Evolutionary conservation across 2,888 invertebrate species (phyloP).

Genomic region (Drosophila pseudotakahashii): DNA sequence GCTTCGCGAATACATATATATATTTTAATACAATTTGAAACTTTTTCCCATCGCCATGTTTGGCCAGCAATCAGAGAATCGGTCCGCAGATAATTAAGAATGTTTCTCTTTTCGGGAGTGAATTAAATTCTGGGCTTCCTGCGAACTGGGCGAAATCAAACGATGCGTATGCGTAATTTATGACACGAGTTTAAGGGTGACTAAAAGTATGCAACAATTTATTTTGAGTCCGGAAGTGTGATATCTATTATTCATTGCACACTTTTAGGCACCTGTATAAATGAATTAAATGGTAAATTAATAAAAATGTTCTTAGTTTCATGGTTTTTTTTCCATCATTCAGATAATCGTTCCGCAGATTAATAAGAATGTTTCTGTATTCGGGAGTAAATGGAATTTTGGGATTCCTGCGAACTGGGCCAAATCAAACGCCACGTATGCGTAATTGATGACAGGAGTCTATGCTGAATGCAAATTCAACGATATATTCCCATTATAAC

Average conservation of each 20-base stretch:
- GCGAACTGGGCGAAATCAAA: too few species aligned
- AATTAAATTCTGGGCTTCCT: constrained; percentile 14
- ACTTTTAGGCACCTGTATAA: too few species aligned
- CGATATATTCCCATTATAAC: neutral
- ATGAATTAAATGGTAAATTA: too few species aligned
- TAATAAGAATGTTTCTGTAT: constrained; percentile 52
- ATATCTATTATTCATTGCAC: too few species aligned
- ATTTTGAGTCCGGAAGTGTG: too few species aligned
- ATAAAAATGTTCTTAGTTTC: too few species aligned
- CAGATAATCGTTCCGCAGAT: constrained; percentile 48
- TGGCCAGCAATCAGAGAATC: constrained; percentile 61
- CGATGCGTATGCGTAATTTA: neutral
- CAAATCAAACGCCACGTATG: neutral
- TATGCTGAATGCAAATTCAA: neutral
- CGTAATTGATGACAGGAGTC: neutral
- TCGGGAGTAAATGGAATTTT: constrained; percentile 17
- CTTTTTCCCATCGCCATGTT: constrained; percentile 32
- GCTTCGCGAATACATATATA: constrained; percentile 41
- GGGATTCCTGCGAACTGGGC: neutral
- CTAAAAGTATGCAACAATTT: too few species aligned
- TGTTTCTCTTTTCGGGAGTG: constrained; percentile 35
- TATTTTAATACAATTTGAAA: constrained; percentile 57
- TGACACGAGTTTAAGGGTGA: too few species aligned
- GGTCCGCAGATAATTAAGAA: constrained; percentile 49
- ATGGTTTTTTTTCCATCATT: constrained; percentile 45